phyloP scores from a whole-genome alignment of 92 coral and sea anemone genomes.

The Phenganax stokvisi region DNA sequence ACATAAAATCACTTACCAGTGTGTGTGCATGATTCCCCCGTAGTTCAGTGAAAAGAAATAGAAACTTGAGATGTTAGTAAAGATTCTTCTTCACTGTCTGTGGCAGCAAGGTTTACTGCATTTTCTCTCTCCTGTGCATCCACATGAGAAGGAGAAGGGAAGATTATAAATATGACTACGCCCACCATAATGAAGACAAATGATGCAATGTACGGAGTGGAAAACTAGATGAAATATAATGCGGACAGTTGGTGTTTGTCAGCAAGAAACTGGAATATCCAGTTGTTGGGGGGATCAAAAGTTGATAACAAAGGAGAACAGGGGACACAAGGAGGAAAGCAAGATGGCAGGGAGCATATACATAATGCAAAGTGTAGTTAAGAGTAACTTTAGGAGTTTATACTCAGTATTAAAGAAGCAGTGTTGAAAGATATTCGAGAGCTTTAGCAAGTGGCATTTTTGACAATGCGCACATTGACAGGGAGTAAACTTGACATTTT shows the following conservation, averaged over 20 bases:
- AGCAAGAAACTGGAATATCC: background rate
- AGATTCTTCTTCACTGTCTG: too few species aligned
- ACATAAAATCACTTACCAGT: too few species aligned
- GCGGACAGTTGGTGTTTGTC: background rate
- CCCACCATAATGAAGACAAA: slow-evolving; percentile 68
- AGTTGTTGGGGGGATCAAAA: background rate
- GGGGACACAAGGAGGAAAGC: too few species aligned
- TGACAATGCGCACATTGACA: too few species aligned
- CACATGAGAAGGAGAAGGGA: slow-evolving; percentile 60
- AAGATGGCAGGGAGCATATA: too few species aligned
- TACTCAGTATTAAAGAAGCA: background rate
- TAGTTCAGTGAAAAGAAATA: too few species aligned
- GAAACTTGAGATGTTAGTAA: too few species aligned
- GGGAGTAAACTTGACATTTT: too few species aligned
- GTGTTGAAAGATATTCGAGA: background rate
- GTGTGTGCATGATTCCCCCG: too few species aligned
- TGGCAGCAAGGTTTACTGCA: background rate
- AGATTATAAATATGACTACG: slow-evolving; percentile 69
- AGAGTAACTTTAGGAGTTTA: background rate
- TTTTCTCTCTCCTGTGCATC: background rate
- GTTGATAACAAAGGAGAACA: background rate
- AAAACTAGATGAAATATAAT: slow-evolving; percentile 61
- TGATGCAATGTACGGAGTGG: slow-evolving; percentile 71
- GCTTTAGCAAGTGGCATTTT: too few species aligned
- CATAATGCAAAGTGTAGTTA: too few species aligned